Conservation (phyloP, 2,888 invertebrate species). For the Maniola hyperantus region DNA sequence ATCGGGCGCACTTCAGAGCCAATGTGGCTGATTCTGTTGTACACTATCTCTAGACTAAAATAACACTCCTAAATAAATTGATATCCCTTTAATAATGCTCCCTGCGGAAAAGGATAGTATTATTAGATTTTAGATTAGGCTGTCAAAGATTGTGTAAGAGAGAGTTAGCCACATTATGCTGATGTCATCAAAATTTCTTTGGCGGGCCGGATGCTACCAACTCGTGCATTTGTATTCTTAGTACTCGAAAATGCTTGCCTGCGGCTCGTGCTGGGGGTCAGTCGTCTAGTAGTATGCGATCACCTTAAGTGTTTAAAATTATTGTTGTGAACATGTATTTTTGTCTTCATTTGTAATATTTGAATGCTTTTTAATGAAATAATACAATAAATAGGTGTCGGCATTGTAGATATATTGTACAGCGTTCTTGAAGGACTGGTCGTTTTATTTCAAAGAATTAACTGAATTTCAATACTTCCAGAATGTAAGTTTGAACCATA, state of each 20-base stretch:
- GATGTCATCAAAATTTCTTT: background rate
- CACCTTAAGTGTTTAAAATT: conserved; percentile 26
- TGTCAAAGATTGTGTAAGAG: too few species aligned
- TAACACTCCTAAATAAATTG: too few species aligned
- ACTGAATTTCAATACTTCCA: background rate
- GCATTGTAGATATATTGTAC: conserved; percentile 72
- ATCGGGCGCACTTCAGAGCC: too few species aligned
- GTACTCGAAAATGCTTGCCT: too few species aligned
- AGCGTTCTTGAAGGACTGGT: conserved; percentile 46
- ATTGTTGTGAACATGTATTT: conserved; percentile 29
- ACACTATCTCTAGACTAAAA: too few species aligned
- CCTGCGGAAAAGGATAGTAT: too few species aligned
- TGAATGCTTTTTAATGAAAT: conserved; percentile 56
- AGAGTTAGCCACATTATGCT: too few species aligned
- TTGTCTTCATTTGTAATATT: conserved; percentile 37
- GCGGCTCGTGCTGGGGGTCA: too few species aligned
- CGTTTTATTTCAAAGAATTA: conserved; percentile 33
- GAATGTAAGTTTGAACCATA: background rate
- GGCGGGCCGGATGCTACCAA: background rate
- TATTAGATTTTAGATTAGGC: too few species aligned
- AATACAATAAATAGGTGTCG: conserved; percentile 55
- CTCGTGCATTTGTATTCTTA: background rate
- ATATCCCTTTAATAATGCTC: too few species aligned
- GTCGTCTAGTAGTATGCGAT: background rate
- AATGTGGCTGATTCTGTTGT: too few species aligned